Conservation (phyloP, 2,797 vertebrate genomes). For the Lutjanus campechanus region DNA sequence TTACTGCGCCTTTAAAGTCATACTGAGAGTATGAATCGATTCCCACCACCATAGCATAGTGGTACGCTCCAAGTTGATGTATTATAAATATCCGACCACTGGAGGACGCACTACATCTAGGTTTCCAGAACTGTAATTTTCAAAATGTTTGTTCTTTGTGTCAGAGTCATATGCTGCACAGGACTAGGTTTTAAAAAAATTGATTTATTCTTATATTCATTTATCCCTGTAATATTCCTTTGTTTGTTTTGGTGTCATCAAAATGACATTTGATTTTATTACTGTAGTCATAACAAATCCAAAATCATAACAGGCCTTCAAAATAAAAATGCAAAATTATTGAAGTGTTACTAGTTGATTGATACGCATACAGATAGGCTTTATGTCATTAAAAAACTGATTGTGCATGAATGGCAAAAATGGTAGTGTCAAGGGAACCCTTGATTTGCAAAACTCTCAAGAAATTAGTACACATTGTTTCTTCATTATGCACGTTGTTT, state of each 20-base stretch:
- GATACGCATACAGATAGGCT: not conserved
- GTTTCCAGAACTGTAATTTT: not conserved
- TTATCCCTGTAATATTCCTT: too few species aligned
- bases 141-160: not conserved
- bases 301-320: not conserved
- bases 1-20: not conserved
- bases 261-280: not conserved
- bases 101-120: constrained; percentile 19
- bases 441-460: too few species aligned
- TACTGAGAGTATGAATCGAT: fast-evolving
- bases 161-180: not conserved
- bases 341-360: not conserved
- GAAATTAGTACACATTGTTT: too few species aligned
- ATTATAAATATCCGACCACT: not conserved
- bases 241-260: not conserved
- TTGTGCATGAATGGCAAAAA: too few species aligned
- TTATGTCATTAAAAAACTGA: too few species aligned
- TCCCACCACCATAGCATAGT: constrained; percentile 6
- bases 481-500: too few species aligned
- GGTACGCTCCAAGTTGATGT: constrained; percentile 53
- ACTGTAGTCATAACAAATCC: too few species aligned
- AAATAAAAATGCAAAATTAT: not conserved
- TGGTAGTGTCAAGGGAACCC: too few species aligned
- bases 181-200: too few species aligned
- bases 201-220: not conserved